phyloP scores from a whole-genome alignment of 1,140 invertebrate genomes.

The Sycophaga agraensis region DNA sequence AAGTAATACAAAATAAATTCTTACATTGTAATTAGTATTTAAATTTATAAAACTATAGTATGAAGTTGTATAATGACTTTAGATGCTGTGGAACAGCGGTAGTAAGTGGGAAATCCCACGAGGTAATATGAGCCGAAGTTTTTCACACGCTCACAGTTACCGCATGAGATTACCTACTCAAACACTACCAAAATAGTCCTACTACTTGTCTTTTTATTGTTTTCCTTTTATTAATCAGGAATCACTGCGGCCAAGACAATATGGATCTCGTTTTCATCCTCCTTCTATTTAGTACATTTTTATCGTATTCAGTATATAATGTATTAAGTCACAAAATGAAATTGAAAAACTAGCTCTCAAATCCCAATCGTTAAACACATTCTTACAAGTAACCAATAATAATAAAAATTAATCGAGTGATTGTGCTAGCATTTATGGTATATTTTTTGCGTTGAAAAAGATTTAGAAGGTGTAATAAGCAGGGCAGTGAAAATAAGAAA shows the following conservation, averaged over 20 bases:
- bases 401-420: not conserved
- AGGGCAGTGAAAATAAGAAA: not conserved
- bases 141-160: conserved; percentile 80
- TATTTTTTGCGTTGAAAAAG: not conserved
- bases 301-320: conserved; percentile 17
- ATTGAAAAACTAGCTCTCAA: not conserved
- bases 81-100: conserved; percentile 49
- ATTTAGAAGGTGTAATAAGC: not conserved
- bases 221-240: conserved; percentile 6
- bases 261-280: conserved; percentile 26
- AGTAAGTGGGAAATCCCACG: conserved; percentile 69
- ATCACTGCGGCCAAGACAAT: conserved; percentile 4
- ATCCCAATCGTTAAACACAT: conserved; percentile 9
- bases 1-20: not conserved
- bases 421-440: not conserved
- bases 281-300: conserved; percentile 33
- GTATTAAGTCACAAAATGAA: not conserved
- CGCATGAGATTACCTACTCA: conserved; percentile 81
- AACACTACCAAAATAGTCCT: conserved; percentile 49
- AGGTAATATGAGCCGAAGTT: conserved; percentile 68
- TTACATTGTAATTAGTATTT: not conserved
- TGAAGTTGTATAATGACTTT: too few species aligned
- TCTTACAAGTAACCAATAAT: not conserved
- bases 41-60: not conserved
- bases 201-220: conserved; percentile 6